Base-by-base conservation (phyloP, 2,888 invertebrate genomes). In the Caenorhabditis sp. region DNA sequence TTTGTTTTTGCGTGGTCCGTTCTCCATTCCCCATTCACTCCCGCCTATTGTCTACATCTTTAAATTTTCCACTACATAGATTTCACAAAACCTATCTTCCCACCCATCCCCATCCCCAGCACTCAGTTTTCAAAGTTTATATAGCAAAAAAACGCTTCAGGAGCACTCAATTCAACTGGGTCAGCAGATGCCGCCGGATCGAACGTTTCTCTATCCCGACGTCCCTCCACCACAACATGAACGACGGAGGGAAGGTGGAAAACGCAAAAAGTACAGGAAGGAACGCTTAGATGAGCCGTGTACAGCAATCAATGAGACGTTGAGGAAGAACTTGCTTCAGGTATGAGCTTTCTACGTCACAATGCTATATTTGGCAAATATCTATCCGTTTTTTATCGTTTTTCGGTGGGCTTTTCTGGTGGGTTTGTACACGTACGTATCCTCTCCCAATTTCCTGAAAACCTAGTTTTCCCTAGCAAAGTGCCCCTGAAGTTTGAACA, bases 291-390 rank as follows among this genome's bases (percentile, higher is more conserved):
- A 78, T 32, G 82, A 68, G 44, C 72, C 80, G 1, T 89, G 89
- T 64, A 68, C 69, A n/a, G 74, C 85, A 3, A 83, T 89, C 22
- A 88, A 89, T 56, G 89, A 89, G 24, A 88, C 84, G 9, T 50
- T 86, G 24, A 18, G 89, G 47, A 89, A 89, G 47, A 72, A 88
- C 44, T 72, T 89, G 18, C 78, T 89, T 4, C 88, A 89, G 80
- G 89, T 89, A 32, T 32, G 32, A n/a, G n/a, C n/a, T n/a, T n/a
- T n/a, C n/a, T n/a, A n/a, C n/a, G n/a, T n/a, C n/a, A n/a, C n/a
- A n/a, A n/a, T n/a, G n/a, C n/a, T n/a, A n/a, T n/a, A n/a, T n/a
- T n/a, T n/a, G n/a, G n/a, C n/a, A n/a, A n/a, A n/a, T n/a, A n/a
- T n/a, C n/a, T n/a, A n/a, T n/a, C n/a, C n/a, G n/a, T n/a, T n/a